Conservation (phyloP, 2,113 vertebrate species). For the Australoheros scitulus region DNA sequence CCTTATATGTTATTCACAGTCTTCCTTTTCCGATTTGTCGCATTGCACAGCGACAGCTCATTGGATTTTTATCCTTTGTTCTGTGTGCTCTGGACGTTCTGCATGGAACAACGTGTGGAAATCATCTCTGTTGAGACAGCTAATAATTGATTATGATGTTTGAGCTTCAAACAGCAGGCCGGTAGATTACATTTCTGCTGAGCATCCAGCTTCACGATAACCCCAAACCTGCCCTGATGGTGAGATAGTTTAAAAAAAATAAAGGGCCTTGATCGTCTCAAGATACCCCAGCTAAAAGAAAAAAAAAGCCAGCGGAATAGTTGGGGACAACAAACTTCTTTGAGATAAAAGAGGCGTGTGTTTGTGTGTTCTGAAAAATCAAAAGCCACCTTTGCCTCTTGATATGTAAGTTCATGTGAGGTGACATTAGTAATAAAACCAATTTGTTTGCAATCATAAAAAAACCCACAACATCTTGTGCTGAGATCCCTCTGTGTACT, state of each 20-base stretch:
- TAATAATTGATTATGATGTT: constrained; percentile 65
- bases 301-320: constrained; percentile 36
- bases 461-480: constrained; percentile 43
- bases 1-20: constrained; percentile 29
- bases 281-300: constrained; percentile 28
- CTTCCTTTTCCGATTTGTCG: constrained; percentile 35
- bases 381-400: constrained; percentile 46
- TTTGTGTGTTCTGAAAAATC: constrained; percentile 52
- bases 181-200: constrained; percentile 46
- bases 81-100: constrained; percentile 32
- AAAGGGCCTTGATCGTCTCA: constrained; percentile 54
- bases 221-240: constrained; percentile 59
- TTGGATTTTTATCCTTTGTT: constrained; percentile 51
- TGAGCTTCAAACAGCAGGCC: constrained; percentile 29
- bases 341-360: constrained; percentile 57
- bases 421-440: constrained; percentile 67
- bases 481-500: constrained; percentile 61
- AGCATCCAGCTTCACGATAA: constrained; percentile 31
- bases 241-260: constrained; percentile 29
- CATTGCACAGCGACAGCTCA: constrained; percentile 35
- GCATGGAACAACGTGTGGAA: constrained; percentile 37
- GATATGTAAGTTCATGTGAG: constrained; percentile 54
- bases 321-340: constrained; percentile 48
- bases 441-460: constrained; percentile 77
- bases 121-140: constrained; percentile 32